phyloP scores from a whole-genome alignment of 2,797 vertebrate genomes.

The Scleropages formosus region DNA sequence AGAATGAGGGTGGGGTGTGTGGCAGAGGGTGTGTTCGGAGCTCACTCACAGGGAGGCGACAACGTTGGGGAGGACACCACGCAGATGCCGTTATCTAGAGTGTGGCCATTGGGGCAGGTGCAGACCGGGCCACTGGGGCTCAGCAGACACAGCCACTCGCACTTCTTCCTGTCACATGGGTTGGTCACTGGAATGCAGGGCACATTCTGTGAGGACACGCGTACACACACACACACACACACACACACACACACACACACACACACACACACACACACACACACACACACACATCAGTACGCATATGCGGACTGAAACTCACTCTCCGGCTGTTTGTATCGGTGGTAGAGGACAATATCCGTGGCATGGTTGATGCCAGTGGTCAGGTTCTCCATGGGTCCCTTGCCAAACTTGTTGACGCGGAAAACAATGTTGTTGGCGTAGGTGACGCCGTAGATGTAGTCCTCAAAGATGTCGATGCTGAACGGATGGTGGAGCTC shows the following conservation, averaged over 20 bases:
- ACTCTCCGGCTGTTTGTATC: conserved; percentile 93
- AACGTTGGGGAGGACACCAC: conserved; percentile 78
- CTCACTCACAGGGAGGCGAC: conserved; percentile 78
- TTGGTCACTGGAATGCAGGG: conserved; percentile 75
- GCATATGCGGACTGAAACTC: conserved; percentile 33
- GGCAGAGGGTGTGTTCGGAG: too few species aligned
- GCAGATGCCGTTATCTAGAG: conserved; percentile 88
- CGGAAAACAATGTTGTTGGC: conserved; percentile 91
- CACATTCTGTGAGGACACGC: neutral
- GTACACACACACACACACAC: too few species aligned
- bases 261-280: neutral
- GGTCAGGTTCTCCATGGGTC: conserved; percentile 80
- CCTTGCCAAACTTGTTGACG: conserved; percentile 91
- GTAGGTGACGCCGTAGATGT: conserved; percentile 93
- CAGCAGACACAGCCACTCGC: conserved; percentile 93
- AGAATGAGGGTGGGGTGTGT: neutral
- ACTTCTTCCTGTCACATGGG: conserved; percentile 94
- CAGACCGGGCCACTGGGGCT: conserved; percentile 93
- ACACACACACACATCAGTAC: neutral
- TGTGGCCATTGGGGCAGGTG: conserved; percentile 87
- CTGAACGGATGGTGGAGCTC: conserved; percentile 90
- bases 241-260: neutral
- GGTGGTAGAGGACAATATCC: conserved; percentile 85
- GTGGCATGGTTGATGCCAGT: conserved; percentile 91
- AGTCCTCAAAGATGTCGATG: conserved; percentile 94